Evolutionary conservation across 2,113 vertebrate species (phyloP), one percentile per base, ranked within the genome.

Genomic region (Clarias macrocephalus): DNA sequence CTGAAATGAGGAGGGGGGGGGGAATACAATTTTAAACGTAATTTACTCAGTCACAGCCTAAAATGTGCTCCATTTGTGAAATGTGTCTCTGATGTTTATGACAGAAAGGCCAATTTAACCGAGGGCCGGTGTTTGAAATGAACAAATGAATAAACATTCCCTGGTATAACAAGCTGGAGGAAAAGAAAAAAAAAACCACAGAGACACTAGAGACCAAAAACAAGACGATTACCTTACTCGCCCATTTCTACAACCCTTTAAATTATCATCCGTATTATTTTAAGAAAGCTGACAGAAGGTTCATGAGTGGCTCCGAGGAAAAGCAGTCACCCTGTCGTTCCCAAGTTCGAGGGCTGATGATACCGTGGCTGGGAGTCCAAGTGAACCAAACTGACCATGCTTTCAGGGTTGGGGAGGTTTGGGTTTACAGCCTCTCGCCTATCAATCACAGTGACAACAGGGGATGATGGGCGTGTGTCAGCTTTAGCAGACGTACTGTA

Each of bases 1-100:
- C 8, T 3, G 37, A 42, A 42, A 48, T 0, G 48, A 48, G 12
- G 21, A n/a, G n/a, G 9, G 33, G 21, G 13, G 13, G 33, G 33
- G 33, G 33, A 75, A 75, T 42, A 73, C 6, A 12, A 73, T 42
- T 81, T 63, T 23, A 82, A 82, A 66, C n/a, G 8, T 75, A 48
- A 75, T 75, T 54, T 68, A 28, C 48, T 33, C 56, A 48, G 56
- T 75, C 21, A 8, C 56, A 48, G 54, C 56, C 70, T 42, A 59
- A 85, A 85, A 59, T 25, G 54, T 60, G 70, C 68, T 59, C 37
- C 56, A 48, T 85, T 85, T 75, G 54, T 62, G 52, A 33, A 25
- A 73, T 59, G 54, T 10, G 19, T 9, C 6, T 66, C 18, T 83
- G 82, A 59, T 84, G 57, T 73, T 59, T 62, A 57, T 59, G 70